phyloP scores from a whole-genome alignment of 2,113 vertebrate genomes.

The Probosciger aterrimus region DNA sequence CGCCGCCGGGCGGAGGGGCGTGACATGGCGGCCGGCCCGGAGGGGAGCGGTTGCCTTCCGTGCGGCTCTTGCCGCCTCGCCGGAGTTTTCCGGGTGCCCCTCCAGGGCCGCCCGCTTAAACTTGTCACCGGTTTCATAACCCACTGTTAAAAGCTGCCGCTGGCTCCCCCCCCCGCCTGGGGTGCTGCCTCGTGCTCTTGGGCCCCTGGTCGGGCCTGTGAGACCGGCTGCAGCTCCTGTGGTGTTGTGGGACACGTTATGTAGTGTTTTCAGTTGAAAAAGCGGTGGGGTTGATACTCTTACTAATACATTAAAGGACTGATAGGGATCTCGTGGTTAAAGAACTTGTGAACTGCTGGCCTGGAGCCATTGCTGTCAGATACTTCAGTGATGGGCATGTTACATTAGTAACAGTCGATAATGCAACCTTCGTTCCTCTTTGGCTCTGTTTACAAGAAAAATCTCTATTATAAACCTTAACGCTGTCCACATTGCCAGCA shows the following conservation, averaged over 20 bases:
- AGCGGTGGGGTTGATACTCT: neutral
- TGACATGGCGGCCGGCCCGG: neutral
- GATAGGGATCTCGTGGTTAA: constrained; percentile 7
- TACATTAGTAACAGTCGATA: neutral
- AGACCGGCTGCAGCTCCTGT: neutral
- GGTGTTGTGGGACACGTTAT: accelerated
- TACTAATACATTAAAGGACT: neutral
- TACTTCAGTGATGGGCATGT: neutral
- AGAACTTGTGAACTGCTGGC: constrained; percentile 4
- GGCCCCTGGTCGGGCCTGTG: neutral
- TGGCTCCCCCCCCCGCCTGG: neutral
- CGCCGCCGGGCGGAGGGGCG: neutral
- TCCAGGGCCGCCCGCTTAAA: neutral
- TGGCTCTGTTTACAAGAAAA: neutral
- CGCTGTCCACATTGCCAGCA: neutral
- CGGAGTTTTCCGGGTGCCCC: neutral
- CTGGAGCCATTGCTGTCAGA: neutral
- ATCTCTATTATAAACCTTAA: neutral
- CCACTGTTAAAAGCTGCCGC: neutral
- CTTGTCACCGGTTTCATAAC: neutral
- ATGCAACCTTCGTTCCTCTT: neutral
- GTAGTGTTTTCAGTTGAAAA: neutral
- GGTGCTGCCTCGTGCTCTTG: neutral
- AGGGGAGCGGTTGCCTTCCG: neutral
- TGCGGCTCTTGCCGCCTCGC: neutral